Conservation (phyloP, 2,888 invertebrate species). For the Ormyrus rosae region DNA sequence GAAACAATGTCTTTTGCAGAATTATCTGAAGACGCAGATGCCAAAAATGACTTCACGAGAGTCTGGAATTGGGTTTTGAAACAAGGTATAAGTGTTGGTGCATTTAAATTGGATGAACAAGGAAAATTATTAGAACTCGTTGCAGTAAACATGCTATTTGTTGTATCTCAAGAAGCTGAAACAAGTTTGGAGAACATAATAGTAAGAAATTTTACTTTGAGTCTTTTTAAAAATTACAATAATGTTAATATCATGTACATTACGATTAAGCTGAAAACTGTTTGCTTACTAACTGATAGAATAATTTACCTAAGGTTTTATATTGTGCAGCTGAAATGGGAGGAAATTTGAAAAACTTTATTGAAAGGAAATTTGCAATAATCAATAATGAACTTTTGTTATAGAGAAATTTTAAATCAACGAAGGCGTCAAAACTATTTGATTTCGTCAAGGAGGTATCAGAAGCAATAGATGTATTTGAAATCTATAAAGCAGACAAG, state of each 20-base stretch:
- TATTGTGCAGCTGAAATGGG: too few species aligned
- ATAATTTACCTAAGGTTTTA: too few species aligned
- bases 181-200: conserved; percentile 31
- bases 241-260: too few species aligned
- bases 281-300: too few species aligned
- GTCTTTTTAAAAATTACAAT: background rate
- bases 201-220: conserved; percentile 54
- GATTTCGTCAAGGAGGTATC: conserved; percentile 40
- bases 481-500: conserved; percentile 64
- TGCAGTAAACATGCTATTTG: conserved; percentile 69
- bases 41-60: conserved; percentile 61
- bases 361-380: too few species aligned
- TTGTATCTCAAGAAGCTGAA: conserved; percentile 57
- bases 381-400: background rate
- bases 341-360: too few species aligned
- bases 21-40: conserved; percentile 61
- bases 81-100: conserved; percentile 69
- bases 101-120: conserved; percentile 68
- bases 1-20: conserved; percentile 60
- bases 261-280: too few species aligned
- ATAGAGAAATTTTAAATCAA: conserved; percentile 52
- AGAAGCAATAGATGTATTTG: conserved; percentile 51
- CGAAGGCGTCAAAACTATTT: conserved; percentile 52
- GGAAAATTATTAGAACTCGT: conserved; percentile 70
- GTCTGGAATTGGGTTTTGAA: conserved; percentile 66